Conservation (phyloP, 2,888 invertebrate genomes). For the Gerris lacustris region DNA sequence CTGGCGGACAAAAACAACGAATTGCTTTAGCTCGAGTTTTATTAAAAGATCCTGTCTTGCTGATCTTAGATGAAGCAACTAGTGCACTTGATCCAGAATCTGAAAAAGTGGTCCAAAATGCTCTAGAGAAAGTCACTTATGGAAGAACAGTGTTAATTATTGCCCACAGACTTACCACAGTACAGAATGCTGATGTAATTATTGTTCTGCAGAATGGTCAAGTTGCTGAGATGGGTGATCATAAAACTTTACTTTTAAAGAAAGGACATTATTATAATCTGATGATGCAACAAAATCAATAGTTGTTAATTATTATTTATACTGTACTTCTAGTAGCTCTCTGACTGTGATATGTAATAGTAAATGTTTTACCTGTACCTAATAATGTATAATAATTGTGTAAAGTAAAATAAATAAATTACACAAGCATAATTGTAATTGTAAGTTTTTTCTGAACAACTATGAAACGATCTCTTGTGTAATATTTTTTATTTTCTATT, state of each 20-base stretch:
- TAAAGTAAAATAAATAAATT: too few relatives aligned
- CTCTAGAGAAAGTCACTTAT: conserved; percentile 67
- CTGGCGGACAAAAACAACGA: conserved; percentile 89
- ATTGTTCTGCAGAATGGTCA: conserved; percentile 75
- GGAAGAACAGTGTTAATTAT: conserved; percentile 89
- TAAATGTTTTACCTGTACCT: too few relatives aligned
- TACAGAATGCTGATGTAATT: conserved; percentile 81
- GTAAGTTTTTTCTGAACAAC: too few relatives aligned
- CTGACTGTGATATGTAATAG: too few relatives aligned
- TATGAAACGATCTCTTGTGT: too few relatives aligned
- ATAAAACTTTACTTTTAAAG: background rate
- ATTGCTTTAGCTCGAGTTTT: conserved; percentile 90
- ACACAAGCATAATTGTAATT: too few relatives aligned
- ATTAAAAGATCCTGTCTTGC: conserved; percentile 74
- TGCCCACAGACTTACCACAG: conserved; percentile 84
- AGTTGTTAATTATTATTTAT: background rate
- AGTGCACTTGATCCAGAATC: conserved; percentile 88
- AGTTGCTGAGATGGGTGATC: conserved; percentile 59
- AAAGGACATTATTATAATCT: conserved; percentile 10
- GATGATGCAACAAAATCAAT: conserved; percentile 6
- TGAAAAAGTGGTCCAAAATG: conserved; percentile 78
- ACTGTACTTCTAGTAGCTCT: too few relatives aligned
- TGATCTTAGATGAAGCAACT: conserved; percentile 90
- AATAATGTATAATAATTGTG: too few relatives aligned
- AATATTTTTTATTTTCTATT: too few relatives aligned